phyloP scores from a whole-genome alignment of 2,888 invertebrate genomes.

The Hirtodrosophila confusa region DNA sequence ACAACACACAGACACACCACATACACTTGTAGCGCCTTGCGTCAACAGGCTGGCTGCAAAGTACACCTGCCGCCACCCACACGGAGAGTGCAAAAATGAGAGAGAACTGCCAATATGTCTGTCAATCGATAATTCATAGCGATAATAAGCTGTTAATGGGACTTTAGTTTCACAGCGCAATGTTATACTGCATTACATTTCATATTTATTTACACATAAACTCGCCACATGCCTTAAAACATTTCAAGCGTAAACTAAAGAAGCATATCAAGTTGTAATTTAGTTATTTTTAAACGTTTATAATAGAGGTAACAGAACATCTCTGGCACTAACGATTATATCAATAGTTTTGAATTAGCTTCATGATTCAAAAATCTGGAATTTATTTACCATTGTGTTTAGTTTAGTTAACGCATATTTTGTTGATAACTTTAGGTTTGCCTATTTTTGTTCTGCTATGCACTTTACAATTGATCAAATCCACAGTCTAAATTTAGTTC shows the following conservation, averaged over 20 bases:
- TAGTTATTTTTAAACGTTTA: too few relatives aligned
- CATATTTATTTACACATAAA: constrained; percentile 41
- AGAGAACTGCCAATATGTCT: constrained; percentile 8
- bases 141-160: constrained; percentile 22
- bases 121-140: constrained; percentile 44
- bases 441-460: too few relatives aligned
- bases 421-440: too few relatives aligned
- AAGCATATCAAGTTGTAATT: constrained; percentile 25
- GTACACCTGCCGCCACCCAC: constrained; percentile 14
- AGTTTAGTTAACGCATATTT: too few relatives aligned
- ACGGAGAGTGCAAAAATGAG: neutral
- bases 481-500: too few relatives aligned
- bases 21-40: constrained; percentile 11
- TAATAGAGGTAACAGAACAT: too few relatives aligned
- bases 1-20: neutral
- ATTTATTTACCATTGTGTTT: too few relatives aligned
- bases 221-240: constrained; percentile 23
- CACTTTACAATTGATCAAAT: too few relatives aligned
- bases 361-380: too few relatives aligned
- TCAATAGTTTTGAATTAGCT: too few relatives aligned
- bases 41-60: constrained; percentile 11
- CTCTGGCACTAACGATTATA: too few relatives aligned
- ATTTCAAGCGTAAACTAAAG: constrained; percentile 33
- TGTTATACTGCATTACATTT: constrained; percentile 26
- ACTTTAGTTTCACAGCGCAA: constrained; percentile 15